Base-by-base conservation (phyloP, 1,140 invertebrate genomes). In the Idris sp. region DNA sequence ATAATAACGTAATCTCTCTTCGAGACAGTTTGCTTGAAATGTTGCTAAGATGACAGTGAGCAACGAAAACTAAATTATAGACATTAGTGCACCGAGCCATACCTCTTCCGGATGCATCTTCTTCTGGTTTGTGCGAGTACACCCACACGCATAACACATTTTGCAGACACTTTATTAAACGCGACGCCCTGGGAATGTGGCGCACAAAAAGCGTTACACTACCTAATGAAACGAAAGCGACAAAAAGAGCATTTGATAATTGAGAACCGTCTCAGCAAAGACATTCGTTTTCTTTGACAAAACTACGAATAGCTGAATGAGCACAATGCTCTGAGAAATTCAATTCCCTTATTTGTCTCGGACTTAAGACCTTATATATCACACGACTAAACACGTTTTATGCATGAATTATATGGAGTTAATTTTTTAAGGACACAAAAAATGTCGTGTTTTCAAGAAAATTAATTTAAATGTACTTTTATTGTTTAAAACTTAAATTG, bases 21-120 rank as follows among this genome's bases (percentile, higher is more conserved):
- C 64, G 56, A 44, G 30, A 22, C 38, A 62, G 49, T 74, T 62
- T 58, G 41, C 51, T 49, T 19, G 61, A 61, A 67, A 49, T 49
- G 56, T 43, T 38, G 54, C 61, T 31, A 68, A 69, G 72, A 75
- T 48, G 64, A 75, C 64, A 56, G 49, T 58, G 62, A 53, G 36
- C 43, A 59, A 53, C 16, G 64, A 58, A 69, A 69, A 69, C 64
- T 56, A 75, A 69, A 69, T 75, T 75, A 75, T 35, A 65, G 58
- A 69, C 53, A 68, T 74, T 74, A 74, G 48, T 62, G 44, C 14
- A 36, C 35, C 22, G 46, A 38, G n/a, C 28, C 36, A 14, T 19
- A 13, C 30, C 43, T 49, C 59, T 65, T 61, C 30, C 49, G 14
- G 9, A 28, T 11, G 9, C 35, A 31, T 28, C 48, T 36, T 62